Base-by-base conservation (phyloP, 2,888 invertebrate genomes). In the Sminthurinus aureus region DNA sequence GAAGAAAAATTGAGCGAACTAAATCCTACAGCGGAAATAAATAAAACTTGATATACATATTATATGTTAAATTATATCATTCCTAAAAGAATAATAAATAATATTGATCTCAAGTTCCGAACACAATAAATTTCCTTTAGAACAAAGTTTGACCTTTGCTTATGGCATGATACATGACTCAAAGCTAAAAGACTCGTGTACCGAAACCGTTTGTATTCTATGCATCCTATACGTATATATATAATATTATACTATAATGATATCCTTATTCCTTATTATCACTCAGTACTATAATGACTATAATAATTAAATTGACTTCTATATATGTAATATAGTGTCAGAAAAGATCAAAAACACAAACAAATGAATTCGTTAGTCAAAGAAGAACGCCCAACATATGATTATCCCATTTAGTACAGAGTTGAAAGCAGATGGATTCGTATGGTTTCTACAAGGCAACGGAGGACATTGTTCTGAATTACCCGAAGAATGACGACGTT, bases 301-400 rank as follows among this genome's bases (percentile, higher is more conserved):
- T 58, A 58, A 58, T 58, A 58, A 2, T 58, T 58, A 15, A 58
- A 13, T 58, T 58, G 58, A 58, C 58, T 58, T 38, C 1, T 4
- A 38, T 58, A n/a, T n/a, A 52, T 18, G 13, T 13, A 52, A 8
- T 52, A 52, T 52, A 52, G 13, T 58, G 13, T 58, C 18, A 15
- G 9, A 18, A 15, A 58, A 15, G 18, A 58, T 58, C 18, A 15
- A 58, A 13, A 15, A 15, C 4, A 58, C 2, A 15, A 58, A 58
- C 2, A 58, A 58, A 58, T 58, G 58, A 15, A 58, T 58, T 15
- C 58, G 2, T 64, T 79, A 83, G 38, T 83, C 83, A 22, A 83
- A 83, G 51, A 83, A 83, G 64, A 83, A 83, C 8, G 83, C 83
- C 83, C 83, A 83, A 64, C 79, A 83, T 74, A 83, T 75, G 22